Conservation (phyloP, 2,888 invertebrate genomes). For the Leptopilina drosophilae region DNA sequence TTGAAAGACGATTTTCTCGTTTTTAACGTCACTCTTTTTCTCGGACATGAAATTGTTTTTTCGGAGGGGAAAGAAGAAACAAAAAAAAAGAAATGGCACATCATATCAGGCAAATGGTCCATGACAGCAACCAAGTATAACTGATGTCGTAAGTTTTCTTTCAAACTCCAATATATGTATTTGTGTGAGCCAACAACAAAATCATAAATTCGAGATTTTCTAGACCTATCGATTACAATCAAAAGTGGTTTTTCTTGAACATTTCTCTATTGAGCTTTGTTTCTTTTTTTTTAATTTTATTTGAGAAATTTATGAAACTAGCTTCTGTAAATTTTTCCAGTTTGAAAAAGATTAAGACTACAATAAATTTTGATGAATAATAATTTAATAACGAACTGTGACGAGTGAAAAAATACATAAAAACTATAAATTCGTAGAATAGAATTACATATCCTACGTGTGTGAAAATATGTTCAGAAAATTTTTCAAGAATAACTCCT, state of each 20-base stretch:
- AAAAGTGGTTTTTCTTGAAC: slow-evolving; percentile 1
- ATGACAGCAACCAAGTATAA: neutral
- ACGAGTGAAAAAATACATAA: no score
- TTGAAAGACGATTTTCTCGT: slow-evolving; percentile 28
- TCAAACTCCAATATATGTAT: neutral
- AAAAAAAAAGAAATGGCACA: slow-evolving; percentile 21
- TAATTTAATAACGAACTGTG: no score
- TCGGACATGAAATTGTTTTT: neutral
- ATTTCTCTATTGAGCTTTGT: slow-evolving; percentile 2
- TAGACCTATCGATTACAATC: slow-evolving; percentile 1
- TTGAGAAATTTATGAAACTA: neutral
- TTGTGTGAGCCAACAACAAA: neutral
- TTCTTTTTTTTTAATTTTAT: neutral
- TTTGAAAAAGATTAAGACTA: no score
- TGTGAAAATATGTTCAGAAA: no score
- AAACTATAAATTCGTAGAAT: no score
- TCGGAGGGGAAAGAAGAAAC: neutral
- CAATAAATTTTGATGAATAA: no score
- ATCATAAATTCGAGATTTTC: slow-evolving; percentile 15
- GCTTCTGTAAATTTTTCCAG: neutral
- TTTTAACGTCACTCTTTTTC: slow-evolving; percentile 18
- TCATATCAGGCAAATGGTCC: slow-evolving; percentile 4
- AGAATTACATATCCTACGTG: no score
- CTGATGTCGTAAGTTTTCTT: slow-evolving; percentile 19
- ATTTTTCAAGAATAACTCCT: no score